phyloP scores from a whole-genome alignment of 2,113 vertebrate genomes.

The Osmerus eperlanus region DNA sequence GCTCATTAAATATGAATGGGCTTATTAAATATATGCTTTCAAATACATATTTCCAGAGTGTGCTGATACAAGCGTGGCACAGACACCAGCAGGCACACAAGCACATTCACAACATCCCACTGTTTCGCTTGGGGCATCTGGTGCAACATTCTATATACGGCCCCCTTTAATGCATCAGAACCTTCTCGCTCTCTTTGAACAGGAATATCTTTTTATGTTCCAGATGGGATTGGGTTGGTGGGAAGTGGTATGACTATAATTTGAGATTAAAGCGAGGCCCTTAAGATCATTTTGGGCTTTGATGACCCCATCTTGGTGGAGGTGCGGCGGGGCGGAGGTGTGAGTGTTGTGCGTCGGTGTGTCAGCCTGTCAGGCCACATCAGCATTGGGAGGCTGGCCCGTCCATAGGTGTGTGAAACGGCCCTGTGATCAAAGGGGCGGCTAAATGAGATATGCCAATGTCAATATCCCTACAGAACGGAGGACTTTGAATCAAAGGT shows the following conservation, averaged over 20 bases:
- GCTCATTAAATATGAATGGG: slow-evolving; percentile 42
- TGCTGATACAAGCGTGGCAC: slow-evolving; percentile 19
- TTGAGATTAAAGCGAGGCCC: slow-evolving; percentile 31
- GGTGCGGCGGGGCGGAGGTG: background rate
- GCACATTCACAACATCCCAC: slow-evolving; percentile 23
- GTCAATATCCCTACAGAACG: slow-evolving; percentile 11
- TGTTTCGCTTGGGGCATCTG: background rate
- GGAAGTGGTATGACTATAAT: slow-evolving; percentile 30
- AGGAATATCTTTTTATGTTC: slow-evolving; percentile 27
- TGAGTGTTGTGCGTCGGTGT: background rate
- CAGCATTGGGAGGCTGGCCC: slow-evolving; percentile 4
- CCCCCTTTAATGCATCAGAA: slow-evolving; percentile 26
- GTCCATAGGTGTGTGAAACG: slow-evolving; percentile 25
- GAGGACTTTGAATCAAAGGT: slow-evolving; percentile 21
- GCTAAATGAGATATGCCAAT: slow-evolving; percentile 15
- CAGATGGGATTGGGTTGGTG: slow-evolving; percentile 29
- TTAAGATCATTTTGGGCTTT: slow-evolving; percentile 29
- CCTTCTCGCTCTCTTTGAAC: slow-evolving; percentile 21
- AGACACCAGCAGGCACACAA: slow-evolving; percentile 14
- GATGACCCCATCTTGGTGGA: slow-evolving; percentile 24
- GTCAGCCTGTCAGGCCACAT: slow-evolving; percentile 14
- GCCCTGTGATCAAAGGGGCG: slow-evolving; percentile 30
- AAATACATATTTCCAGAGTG: slow-evolving; percentile 27
- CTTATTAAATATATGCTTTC: slow-evolving; percentile 56
- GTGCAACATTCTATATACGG: slow-evolving; percentile 2